These are phyloP conservation scores for Metopolophium dirhodum DNA, from an alignment of 1,140 invertebrate species.

Conservation along the genomic window DNA sequence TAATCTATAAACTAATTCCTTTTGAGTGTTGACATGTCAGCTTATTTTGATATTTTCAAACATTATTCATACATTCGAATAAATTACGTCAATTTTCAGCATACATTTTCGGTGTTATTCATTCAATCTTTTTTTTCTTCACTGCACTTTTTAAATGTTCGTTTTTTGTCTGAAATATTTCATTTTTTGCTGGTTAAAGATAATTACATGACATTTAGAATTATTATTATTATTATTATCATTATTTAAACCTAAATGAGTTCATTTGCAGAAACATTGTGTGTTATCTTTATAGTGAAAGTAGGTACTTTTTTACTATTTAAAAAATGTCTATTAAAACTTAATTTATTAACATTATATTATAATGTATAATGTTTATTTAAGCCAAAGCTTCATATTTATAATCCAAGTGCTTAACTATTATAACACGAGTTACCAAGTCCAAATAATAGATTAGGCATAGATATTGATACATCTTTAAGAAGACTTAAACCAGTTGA, in stretches of 20 bases:
- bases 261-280: neutral
- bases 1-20: neutral
- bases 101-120: neutral
- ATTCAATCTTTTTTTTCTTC: neutral
- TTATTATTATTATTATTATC: conserved; percentile 19
- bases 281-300: neutral
- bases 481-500: neutral
- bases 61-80: neutral
- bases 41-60: neutral
- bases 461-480: neutral
- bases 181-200: neutral
- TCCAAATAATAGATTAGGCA: neutral
- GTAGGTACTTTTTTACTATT: neutral
- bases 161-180: neutral
- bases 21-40: neutral
- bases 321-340: neutral
- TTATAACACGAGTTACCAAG: neutral
- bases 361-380: neutral
- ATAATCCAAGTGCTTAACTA: neutral
- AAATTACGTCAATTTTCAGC: neutral
- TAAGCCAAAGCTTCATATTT: neutral
- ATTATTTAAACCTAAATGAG: neutral
- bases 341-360: neutral
- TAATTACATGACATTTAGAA: neutral
- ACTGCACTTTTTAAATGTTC: neutral